These are phyloP conservation scores for Drosophila hydei DNA, from an alignment of 1,140 invertebrate species.

Conservation along the genomic window DNA sequence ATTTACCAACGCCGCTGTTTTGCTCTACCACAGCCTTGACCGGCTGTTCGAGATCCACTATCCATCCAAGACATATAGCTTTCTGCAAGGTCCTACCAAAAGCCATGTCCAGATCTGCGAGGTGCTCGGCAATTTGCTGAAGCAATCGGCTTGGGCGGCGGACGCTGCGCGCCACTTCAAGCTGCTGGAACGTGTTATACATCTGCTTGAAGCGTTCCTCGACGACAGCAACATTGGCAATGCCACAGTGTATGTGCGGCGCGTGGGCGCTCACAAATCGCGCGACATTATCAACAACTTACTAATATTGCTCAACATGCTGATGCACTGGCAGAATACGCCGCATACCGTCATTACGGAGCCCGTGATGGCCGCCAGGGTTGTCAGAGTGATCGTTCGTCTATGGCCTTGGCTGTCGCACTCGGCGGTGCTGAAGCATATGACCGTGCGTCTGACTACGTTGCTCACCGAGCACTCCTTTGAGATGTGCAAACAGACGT, in stretches of 20 bases:
- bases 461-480: constrained; percentile 72
- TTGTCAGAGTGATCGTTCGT: constrained; percentile 45
- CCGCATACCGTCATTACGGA: constrained; percentile 49
- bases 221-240: constrained; percentile 50
- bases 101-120: constrained; percentile 57
- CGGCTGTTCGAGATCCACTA: constrained; percentile 51
- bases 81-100: constrained; percentile 35
- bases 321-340: constrained; percentile 64
- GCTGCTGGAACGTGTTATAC: constrained; percentile 50
- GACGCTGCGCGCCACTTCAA: constrained; percentile 27
- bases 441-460: constrained; percentile 50
- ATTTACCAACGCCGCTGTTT: constrained; percentile 9
- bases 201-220: constrained; percentile 55
- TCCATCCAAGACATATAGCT: constrained; percentile 39
- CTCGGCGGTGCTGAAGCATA: constrained; percentile 55
- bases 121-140: constrained; percentile 57
- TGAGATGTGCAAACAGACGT: constrained; percentile 66
- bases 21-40: constrained; percentile 46
- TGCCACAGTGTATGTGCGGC: constrained; percentile 64
- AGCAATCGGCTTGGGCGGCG: constrained; percentile 41
- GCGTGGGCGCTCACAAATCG: constrained; percentile 70
- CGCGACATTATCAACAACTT: constrained; percentile 60
- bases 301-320: constrained; percentile 57
- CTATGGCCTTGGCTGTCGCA: constrained; percentile 76
- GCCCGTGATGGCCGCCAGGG: constrained; percentile 15